Evolutionary conservation across 2,113 vertebrate species (phyloP), one percentile per base, ranked within the genome.

Genomic region (Seriola aureovittata): DNA sequence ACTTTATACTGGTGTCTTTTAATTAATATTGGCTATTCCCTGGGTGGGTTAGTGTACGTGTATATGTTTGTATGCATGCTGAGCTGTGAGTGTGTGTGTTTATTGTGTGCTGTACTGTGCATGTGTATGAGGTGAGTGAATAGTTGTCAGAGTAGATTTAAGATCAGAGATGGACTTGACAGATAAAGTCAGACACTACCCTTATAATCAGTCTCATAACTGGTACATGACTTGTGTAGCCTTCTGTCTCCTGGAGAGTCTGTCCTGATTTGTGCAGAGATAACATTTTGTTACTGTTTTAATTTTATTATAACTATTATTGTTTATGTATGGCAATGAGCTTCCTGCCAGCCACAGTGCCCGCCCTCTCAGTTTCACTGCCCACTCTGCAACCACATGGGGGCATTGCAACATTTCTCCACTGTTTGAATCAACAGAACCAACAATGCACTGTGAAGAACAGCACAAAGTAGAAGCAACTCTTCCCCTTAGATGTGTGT

Each of bases 281-380:
- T 19, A 66, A 68, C 23, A 46, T 87, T 93, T 92, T 91, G 80
- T 94, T 92, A 88, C 86, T 25, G 67, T 90, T 91, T 89, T 91
- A 78, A 84, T 92, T 93, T 88, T 90, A 81, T 89, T 92, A 54
- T 83, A 42, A 84, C 71, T 82, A 54, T 75, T 86, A 42, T 88
- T 85, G 46, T 90, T 85, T 84, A 70, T 82, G 79, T 90, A 84
- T 84, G 88, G 91, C 89, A 82, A 92, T 63, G 85, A 89, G 93
- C 90, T 95, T 93, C 93, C 92, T 93, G 90, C 87, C 86, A 88
- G 89, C 93, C 90, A 84, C 90, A 91, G 91, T 94, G 90, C 92
- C 88, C 90, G 57, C 85, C 78, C 82, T 89, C 82, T 91, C 85
- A 48, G 86, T 89, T 87, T 88, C 91, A 92, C 93, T 93, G 92